A percentile compares a stretch with the other conserved stretches of the same genome.
Evolutionary conservation across 2,113 vertebrate species (phyloP).

Genomic region (Turnix velox): DNA sequence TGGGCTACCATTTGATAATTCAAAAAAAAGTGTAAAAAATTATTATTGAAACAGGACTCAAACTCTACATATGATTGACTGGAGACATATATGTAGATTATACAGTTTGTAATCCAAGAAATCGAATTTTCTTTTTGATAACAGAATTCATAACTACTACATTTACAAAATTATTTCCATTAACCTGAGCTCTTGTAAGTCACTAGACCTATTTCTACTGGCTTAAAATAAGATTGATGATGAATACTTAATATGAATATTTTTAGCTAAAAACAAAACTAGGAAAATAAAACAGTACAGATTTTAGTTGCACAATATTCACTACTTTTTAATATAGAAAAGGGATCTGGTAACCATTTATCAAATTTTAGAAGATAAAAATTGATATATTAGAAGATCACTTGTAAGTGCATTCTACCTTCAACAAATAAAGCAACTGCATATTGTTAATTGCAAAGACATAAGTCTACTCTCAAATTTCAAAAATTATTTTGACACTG

Average conservation of each 20-base stretch:
- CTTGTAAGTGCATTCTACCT: background rate
- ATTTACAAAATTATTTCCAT: background rate
- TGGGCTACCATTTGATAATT: constrained; percentile 8
- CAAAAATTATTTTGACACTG: background rate
- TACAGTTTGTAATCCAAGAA: background rate
- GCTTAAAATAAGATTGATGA: background rate
- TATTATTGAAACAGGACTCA: background rate
- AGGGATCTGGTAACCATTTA: too few species aligned
- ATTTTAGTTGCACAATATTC: background rate
- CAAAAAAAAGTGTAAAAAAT: constrained; percentile 30
- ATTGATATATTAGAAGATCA: background rate
- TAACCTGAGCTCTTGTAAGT: background rate
- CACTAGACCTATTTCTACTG: background rate
- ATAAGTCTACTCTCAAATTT: background rate
- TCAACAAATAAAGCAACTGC: background rate
- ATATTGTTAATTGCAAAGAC: background rate
- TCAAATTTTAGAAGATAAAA: background rate
- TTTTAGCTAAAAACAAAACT: background rate
- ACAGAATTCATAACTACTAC: background rate
- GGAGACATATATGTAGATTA: background rate
- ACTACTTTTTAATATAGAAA: background rate
- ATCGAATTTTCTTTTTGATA: background rate
- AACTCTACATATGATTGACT: background rate
- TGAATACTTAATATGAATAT: background rate
- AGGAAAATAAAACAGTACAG: background rate